These are phyloP conservation scores for Autographa pulchrina DNA, from an alignment of 2,888 invertebrate species.

Conservation along the genomic window DNA sequence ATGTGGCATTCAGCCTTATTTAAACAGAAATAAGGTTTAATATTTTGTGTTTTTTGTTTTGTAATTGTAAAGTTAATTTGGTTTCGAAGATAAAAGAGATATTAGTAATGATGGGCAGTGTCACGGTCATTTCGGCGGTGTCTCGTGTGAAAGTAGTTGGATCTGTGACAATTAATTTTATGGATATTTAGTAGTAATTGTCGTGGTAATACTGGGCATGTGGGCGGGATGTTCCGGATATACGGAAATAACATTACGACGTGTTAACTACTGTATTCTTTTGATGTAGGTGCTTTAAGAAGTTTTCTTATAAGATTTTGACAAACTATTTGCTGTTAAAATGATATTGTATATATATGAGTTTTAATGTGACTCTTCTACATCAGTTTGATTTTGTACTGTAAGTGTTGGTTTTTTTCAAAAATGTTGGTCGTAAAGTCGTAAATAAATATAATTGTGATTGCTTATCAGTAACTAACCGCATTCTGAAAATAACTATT, in stretches of 20 bases:
- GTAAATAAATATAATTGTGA: neutral
- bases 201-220: slow-evolving; percentile 79
- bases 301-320: slow-evolving; percentile 8
- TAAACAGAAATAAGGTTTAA: slow-evolving; percentile 24
- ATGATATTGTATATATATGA: no score
- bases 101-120: slow-evolving; percentile 77
- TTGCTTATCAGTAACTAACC: neutral
- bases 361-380: no score
- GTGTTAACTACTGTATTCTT: neutral
- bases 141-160: slow-evolving; percentile 78
- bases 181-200: slow-evolving; percentile 82
- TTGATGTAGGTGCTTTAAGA: neutral
- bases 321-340: neutral
- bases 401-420: neutral
- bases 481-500: neutral
- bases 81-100: slow-evolving; percentile 68
- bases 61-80: slow-evolving; percentile 20
- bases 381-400: neutral
- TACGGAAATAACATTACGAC: slow-evolving; percentile 19
- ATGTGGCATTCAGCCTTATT: slow-evolving; percentile 29
- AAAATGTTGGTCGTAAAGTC: neutral
- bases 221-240: slow-evolving; percentile 69
- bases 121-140: slow-evolving; percentile 75
- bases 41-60: slow-evolving; percentile 34
- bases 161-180: slow-evolving; percentile 85